Evolutionary conservation across 2,888 invertebrate species (phyloP).

Genomic region (Drosophila mimetica): DNA sequence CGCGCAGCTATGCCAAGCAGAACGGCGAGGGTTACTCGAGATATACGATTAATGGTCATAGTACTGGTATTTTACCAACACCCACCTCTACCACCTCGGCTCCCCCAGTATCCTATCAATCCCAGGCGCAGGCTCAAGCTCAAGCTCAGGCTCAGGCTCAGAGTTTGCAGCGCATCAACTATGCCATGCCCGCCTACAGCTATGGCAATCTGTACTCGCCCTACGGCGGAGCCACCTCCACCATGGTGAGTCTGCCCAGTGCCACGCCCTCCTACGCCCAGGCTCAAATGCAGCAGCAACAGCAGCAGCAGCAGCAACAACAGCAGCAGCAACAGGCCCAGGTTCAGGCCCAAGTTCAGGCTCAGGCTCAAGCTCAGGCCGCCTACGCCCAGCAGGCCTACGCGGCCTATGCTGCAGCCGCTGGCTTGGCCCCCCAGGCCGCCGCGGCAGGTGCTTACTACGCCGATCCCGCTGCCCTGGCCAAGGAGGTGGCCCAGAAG

Average conservation of each 20-base stretch:
- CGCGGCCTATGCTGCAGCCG: constrained; percentile 68
- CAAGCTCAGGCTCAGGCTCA: constrained; percentile 41
- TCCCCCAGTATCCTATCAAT: constrained; percentile 47
- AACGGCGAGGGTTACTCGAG: constrained; percentile 53
- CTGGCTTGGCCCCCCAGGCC: constrained; percentile 68
- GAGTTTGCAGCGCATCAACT: constrained; percentile 68
- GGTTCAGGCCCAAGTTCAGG: constrained; percentile 62
- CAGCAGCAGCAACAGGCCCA: constrained; percentile 52
- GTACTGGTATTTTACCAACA: constrained; percentile 72
- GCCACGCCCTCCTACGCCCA: constrained; percentile 69
- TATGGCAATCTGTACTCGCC: constrained; percentile 60
- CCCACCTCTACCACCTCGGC: constrained; percentile 49
- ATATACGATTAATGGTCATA: constrained; percentile 56
- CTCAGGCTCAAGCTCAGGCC: constrained; percentile 66
- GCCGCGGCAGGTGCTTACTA: constrained; percentile 45
- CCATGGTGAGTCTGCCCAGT: constrained; percentile 56
- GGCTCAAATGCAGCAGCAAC: constrained; percentile 53
- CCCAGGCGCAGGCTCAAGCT: constrained; percentile 27
- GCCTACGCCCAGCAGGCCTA: constrained; percentile 70
- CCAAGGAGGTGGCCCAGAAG: constrained; percentile 93
- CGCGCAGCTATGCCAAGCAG: constrained; percentile 55
- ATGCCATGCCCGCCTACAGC: constrained; percentile 63
- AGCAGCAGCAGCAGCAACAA: constrained; percentile 49
- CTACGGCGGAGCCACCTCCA: constrained; percentile 45
- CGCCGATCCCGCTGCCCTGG: constrained; percentile 88